Evolutionary conservation across 2,888 invertebrate genomes (phyloP), one percentile per base, ranked within the genome.

Genomic region (Coenonympha arcania): DNA sequence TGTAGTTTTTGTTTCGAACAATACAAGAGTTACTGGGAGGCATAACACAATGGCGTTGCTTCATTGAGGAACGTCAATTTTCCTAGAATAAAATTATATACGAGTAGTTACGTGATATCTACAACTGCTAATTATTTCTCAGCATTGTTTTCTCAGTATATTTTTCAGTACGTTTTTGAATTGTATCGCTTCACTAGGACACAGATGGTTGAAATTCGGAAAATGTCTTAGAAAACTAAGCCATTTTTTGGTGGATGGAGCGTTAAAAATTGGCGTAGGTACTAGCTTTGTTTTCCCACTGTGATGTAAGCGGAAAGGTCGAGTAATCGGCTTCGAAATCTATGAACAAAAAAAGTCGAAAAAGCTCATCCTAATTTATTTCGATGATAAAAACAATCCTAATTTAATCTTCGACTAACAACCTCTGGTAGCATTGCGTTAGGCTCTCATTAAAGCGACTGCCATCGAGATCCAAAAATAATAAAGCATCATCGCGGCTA

Each of bases 401-500:
- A 34, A 44, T 33, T 44, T 44, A 34, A 20, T 20, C 30, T 43
- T 31, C n/a, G 8, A 33, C 22, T n/a, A n/a, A 15, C 20, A 43
- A 19, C 43, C 9, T 31, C 19, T 31, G 15, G 22, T 43, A 22
- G 6, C 44, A 36, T 44, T 28, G 6, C 44, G 26, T 44, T 28
- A 5, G 44, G 13, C 34, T 26, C 34, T 62, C 58, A 61, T 62
- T 62, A 59, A 50, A 71, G 64, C 67, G 65, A 65, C n/a, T n/a
- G n/a, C n/a, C n/a, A n/a, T n/a, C 58, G 62, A 59, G 60, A 64
- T 43, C 50, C 59, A 64, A 74, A 75, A 74, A 68, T 71, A 59
- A 72, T 63, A 68, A 67, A 71, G 63, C 64, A 74, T 83, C 81
- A 83, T 74, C 68, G 65, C 62, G 58, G 60, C 65, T 82, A 79